Percentiles rank a stretch among this genome's conserved stretches.
These are phyloP conservation scores for Apodemus speciosus DNA, from an alignment of 2,113 vertebrate genomes.

Conservation along the genomic window DNA sequence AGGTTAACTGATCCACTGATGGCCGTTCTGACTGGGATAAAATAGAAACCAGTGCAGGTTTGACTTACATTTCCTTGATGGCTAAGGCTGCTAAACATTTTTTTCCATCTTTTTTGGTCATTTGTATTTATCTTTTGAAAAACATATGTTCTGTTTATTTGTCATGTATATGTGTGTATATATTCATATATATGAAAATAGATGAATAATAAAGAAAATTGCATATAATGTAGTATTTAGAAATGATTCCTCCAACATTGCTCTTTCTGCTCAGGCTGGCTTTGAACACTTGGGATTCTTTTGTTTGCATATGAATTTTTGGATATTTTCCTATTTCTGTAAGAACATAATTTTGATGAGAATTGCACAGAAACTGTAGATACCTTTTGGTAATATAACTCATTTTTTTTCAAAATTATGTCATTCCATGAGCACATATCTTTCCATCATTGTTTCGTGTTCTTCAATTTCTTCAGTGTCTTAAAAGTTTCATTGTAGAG, in stretches of 20 bases:
- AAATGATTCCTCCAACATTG: neutral
- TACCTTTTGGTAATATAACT: neutral
- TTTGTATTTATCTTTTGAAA: neutral
- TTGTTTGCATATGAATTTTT: neutral
- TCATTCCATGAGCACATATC: neutral
- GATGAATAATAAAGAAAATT: neutral
- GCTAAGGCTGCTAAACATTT: neutral
- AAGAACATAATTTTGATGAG: neutral
- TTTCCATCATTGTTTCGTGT: neutral
- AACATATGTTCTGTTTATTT: neutral
- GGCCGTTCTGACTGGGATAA: neutral
- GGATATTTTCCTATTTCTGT: neutral
- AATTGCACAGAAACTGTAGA: neutral
- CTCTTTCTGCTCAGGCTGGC: neutral
- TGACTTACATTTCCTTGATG: neutral
- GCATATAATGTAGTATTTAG: neutral
- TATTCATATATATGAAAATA: neutral
- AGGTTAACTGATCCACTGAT: neutral
- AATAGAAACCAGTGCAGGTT: neutral
- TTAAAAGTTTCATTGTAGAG: neutral
- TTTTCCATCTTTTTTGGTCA: neutral
- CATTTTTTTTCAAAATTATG: neutral
- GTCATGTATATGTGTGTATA: no score
- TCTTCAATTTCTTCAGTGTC: neutral
- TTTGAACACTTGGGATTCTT: neutral